phyloP scores from a whole-genome alignment of 2,888 invertebrate species.

The Automeris io region DNA sequence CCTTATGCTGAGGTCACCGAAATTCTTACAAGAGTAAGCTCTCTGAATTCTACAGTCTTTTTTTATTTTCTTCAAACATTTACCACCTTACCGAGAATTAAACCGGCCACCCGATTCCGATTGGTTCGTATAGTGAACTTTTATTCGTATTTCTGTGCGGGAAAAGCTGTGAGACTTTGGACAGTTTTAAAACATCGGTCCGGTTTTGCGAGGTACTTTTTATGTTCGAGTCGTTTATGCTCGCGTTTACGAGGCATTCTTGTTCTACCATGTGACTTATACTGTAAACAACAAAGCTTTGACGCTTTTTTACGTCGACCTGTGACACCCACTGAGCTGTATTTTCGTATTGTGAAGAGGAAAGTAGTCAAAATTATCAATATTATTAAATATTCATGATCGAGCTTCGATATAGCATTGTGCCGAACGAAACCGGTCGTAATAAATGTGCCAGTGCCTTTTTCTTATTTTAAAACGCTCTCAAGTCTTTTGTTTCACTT shows the following conservation, averaged over 20 bases:
- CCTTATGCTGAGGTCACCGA: slow-evolving; percentile 45
- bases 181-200: slow-evolving; percentile 35
- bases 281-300: slow-evolving; percentile 15
- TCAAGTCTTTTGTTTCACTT: slow-evolving; percentile 25
- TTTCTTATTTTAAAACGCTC: slow-evolving; percentile 28
- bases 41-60: slow-evolving; percentile 49
- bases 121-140: slow-evolving; percentile 31
- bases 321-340: neutral
- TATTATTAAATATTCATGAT: slow-evolving; percentile 17
- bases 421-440: slow-evolving; percentile 39
- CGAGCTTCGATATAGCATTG: slow-evolving; percentile 24
- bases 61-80: slow-evolving; percentile 54
- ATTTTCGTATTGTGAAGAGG: neutral
- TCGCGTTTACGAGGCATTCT: slow-evolving; percentile 27
- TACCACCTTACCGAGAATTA: slow-evolving; percentile 65
- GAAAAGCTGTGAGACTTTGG: slow-evolving; percentile 37
- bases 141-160: slow-evolving; percentile 38
- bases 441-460: slow-evolving; percentile 38
- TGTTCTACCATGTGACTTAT: slow-evolving; percentile 8
- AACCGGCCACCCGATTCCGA: slow-evolving; percentile 55
- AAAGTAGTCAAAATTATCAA: slow-evolving; percentile 9
- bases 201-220: slow-evolving; percentile 21
- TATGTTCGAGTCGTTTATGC: slow-evolving; percentile 25
- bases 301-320: slow-evolving; percentile 6
- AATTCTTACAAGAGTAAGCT: slow-evolving; percentile 69